These are phyloP conservation scores for Drosophila kanekoi DNA, from an alignment of 2,888 invertebrate species.

Conservation along the genomic window DNA sequence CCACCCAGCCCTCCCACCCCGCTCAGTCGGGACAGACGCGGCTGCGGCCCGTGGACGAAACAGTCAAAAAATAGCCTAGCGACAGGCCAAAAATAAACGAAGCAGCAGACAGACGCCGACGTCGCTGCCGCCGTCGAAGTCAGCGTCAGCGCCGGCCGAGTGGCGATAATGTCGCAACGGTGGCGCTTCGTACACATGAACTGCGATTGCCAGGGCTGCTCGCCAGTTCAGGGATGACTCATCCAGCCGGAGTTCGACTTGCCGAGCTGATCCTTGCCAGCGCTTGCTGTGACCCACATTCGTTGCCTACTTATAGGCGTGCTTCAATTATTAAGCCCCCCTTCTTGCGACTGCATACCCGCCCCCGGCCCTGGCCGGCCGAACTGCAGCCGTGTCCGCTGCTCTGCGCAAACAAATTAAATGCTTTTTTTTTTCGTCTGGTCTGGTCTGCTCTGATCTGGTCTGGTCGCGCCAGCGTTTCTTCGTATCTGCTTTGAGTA, in stretches of 20 bases:
- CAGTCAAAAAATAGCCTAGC: conserved; percentile 73
- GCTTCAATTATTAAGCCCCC: neutral
- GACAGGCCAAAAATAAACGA: conserved; percentile 69
- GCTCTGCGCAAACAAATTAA: conserved; percentile 52
- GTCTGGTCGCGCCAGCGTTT: conserved; percentile 46
- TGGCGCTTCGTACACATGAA: conserved; percentile 59
- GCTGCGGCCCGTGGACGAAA: conserved; percentile 61
- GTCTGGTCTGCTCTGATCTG: conserved; percentile 51
- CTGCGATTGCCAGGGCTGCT: conserved; percentile 21
- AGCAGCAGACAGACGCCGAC: conserved; percentile 63
- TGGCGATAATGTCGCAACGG: conserved; percentile 34
- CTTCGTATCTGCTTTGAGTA: conserved; percentile 47
- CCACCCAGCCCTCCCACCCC: conserved; percentile 2
- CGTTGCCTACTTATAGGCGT: conserved; percentile 64
- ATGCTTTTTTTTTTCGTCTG: conserved; percentile 5
- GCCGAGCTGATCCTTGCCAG: conserved; percentile 2
- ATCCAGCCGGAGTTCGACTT: conserved; percentile 8
- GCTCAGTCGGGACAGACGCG: conserved; percentile 41
- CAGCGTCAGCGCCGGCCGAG: neutral
- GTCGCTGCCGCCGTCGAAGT: conserved; percentile 15
- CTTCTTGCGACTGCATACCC: neutral
- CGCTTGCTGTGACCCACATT: conserved; percentile 7
- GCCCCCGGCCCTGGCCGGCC: conserved; percentile 19
- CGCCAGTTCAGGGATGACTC: conserved; percentile 26
- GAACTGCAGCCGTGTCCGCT: conserved; percentile 13